phyloP scores from a whole-genome alignment of 2,113 vertebrate species.

The Lepus europaeus region DNA sequence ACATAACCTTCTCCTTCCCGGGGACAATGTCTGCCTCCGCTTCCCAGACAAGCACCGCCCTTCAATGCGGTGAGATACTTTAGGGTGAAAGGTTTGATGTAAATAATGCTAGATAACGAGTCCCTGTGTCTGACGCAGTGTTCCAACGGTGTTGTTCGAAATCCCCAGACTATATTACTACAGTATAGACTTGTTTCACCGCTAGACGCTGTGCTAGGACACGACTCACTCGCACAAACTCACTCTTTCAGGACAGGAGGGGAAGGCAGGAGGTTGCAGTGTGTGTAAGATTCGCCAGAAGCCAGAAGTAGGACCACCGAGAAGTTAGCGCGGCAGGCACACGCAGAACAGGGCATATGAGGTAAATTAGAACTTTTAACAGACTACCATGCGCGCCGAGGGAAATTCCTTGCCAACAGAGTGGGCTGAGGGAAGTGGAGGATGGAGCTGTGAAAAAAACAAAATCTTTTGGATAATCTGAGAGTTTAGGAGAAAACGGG shows the following conservation, averaged over 20 bases:
- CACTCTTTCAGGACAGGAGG: conserved; percentile 18
- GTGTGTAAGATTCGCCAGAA: not conserved
- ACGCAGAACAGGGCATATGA: not conserved
- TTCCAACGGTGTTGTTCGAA: conserved; percentile 10
- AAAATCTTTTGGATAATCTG: conserved; percentile 49
- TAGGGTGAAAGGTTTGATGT: conserved; percentile 18
- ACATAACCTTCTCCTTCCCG: not conserved
- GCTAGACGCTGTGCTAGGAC: not conserved
- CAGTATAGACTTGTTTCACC: conserved; percentile 3
- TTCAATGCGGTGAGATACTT: conserved; percentile 44
- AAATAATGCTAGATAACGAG: conserved; percentile 42
- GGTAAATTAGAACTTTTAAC: conserved; percentile 17
- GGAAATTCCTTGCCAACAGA: conserved; percentile 51
- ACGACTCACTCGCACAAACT: not conserved
- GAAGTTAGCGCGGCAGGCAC: not conserved
- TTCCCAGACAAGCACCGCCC: not conserved
- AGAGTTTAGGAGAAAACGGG: conserved; percentile 6
- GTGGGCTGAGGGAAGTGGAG: conserved; percentile 34
- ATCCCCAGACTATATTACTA: not conserved
- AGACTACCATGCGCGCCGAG: not conserved
- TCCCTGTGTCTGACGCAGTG: not conserved
- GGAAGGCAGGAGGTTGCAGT: not conserved
- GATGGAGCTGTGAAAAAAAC: not conserved
- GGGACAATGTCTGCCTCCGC: not conserved
- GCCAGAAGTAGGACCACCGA: not conserved